These are phyloP conservation scores for Condylostylus longicornis DNA, from an alignment of 1,140 invertebrate species.

Conservation along the genomic window DNA sequence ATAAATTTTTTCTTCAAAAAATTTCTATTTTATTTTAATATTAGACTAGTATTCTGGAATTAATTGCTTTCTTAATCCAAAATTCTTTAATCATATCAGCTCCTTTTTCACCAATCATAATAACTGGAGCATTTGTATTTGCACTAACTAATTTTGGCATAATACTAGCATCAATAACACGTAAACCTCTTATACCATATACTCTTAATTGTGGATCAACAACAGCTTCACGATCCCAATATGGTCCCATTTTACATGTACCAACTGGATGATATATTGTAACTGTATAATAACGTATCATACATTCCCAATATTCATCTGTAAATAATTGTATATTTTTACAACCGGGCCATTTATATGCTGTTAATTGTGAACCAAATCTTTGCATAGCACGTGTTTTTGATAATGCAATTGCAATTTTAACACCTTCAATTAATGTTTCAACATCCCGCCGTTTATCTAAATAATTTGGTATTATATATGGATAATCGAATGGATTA, in stretches of 20 bases:
- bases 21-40: too few species aligned
- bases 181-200: slow-evolving; percentile 59
- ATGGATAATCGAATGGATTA: slow-evolving; percentile 79
- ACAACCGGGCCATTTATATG: slow-evolving; percentile 55
- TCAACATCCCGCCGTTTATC: slow-evolving; percentile 62
- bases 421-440: slow-evolving; percentile 67
- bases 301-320: slow-evolving; percentile 68
- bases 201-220: slow-evolving; percentile 71
- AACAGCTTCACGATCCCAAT: slow-evolving; percentile 67
- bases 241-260: slow-evolving; percentile 85
- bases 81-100: slow-evolving; percentile 68
- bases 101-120: slow-evolving; percentile 75
- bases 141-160: slow-evolving; percentile 68
- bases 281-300: slow-evolving; percentile 61
- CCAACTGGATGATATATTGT: slow-evolving; percentile 81
- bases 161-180: slow-evolving; percentile 75
- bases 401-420: slow-evolving; percentile 58
- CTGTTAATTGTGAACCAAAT: slow-evolving; percentile 51
- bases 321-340: slow-evolving; percentile 45
- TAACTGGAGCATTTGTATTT: slow-evolving; percentile 69
- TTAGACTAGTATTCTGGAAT: slow-evolving; percentile 12
- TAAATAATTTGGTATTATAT: slow-evolving; percentile 87
- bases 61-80: slow-evolving; percentile 43
- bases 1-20: too few species aligned
- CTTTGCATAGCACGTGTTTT: slow-evolving; percentile 53